Evolutionary conservation across 2,797 vertebrate genomes (phyloP).

Genomic region (Sardinella longiceps): DNA sequence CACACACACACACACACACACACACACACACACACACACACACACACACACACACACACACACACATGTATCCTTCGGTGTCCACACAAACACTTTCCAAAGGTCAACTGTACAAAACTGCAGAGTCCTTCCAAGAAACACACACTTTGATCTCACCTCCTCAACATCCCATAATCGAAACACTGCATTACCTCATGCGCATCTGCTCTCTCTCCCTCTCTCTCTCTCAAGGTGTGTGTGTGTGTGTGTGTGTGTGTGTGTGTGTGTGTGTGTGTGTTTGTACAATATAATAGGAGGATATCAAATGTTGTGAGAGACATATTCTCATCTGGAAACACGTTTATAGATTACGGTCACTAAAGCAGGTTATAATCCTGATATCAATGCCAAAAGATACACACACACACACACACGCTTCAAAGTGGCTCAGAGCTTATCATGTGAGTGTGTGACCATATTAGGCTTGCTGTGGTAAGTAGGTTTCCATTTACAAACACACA

Average conservation of each 20-base stretch:
- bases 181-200: conserved; percentile 8
- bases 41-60: background rate
- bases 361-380: too few species aligned
- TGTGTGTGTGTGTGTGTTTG: too few species aligned
- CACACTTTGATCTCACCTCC: background rate
- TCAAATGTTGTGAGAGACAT: background rate
- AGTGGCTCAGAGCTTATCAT: background rate
- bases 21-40: conserved; percentile 4
- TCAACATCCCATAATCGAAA: background rate
- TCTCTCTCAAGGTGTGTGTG: background rate
- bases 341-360: background rate
- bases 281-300: background rate
- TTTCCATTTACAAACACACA: too few species aligned
- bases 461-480: too few species aligned
- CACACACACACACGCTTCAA: background rate
- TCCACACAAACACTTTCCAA: too few species aligned
- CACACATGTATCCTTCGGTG: too few species aligned
- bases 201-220: background rate
- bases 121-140: too few species aligned
- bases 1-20: background rate
- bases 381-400: too few species aligned
- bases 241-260: background rate
- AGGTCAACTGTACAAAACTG: too few species aligned
- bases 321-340: background rate
- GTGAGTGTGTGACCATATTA: background rate